Evolutionary conservation across 2,888 invertebrate genomes (phyloP).

Genomic region (Hirtodrosophila cameraria): DNA sequence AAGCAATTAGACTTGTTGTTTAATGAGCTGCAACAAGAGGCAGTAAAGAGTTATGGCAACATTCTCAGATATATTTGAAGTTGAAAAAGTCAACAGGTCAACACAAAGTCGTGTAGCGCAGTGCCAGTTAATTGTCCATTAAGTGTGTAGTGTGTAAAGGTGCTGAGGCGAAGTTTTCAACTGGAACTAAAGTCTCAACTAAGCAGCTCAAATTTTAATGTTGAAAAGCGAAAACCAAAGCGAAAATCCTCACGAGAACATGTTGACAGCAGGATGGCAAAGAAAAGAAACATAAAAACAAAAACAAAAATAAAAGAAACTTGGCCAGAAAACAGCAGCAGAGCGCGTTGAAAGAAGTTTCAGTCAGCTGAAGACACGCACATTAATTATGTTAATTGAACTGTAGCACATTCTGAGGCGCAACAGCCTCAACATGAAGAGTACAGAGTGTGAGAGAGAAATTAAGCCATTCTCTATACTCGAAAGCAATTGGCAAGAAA

Average conservation of each 20-base stretch:
- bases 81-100: constrained; percentile 20
- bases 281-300: too few relatives aligned
- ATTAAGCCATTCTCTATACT: neutral
- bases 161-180: constrained; percentile 10
- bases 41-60: neutral
- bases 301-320: too few relatives aligned
- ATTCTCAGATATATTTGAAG: constrained; percentile 7
- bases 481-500: constrained; percentile 17
- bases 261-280: constrained; percentile 20
- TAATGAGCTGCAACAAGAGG: constrained; percentile 29
- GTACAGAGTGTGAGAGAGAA: neutral
- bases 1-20: constrained; percentile 35
- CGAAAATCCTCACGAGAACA: constrained; percentile 22
- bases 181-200: constrained; percentile 1
- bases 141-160: constrained; percentile 14
- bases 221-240: constrained; percentile 30
- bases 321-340: constrained; percentile 6
- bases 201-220: constrained; percentile 18
- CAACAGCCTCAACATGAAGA: constrained; percentile 1
- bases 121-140: constrained; percentile 37
- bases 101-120: constrained; percentile 1
- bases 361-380: constrained; percentile 35
- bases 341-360: constrained; percentile 23
- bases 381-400: constrained; percentile 79
- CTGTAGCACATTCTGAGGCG: constrained; percentile 51